Evolutionary conservation across 2,797 vertebrate genomes (phyloP), one percentile per base, ranked within the genome.

Genomic region (Pteropus rufus): DNA sequence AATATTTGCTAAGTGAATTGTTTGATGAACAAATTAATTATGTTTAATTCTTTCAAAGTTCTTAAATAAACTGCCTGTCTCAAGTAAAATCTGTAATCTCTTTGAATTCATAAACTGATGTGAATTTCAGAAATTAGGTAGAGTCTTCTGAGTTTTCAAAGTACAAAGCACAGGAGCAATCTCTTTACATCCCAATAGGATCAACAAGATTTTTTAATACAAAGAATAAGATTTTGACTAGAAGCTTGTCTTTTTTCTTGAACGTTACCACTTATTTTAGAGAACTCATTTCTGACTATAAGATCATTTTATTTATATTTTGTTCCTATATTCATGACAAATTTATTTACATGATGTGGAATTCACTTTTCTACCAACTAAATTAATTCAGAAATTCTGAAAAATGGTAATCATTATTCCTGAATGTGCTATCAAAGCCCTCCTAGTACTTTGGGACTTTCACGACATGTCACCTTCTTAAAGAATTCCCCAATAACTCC

Each of bases 1-100:
- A 64, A 39, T 96, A 94, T 41, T 86, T 89, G n/a, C 16, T 92
- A 80, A 92, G 64, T 93, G 24, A 87, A 44, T 31, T 92, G 44
- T 56, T 86, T 83, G 56, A 46, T 79, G 52, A 85, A 21, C 39
- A 89, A 79, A 95, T 95, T 36, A 89, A 39, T 70, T 60, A 41
- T 36, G 56, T 3, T 80, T 89, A 79, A 64, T 44, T 58, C 9
- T 36, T 75, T 84, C 26, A 46, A 3, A 54, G 34, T 58, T 89
- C 41, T 46, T 12, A 86, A 86, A 84, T 9, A 14, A 83, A 49
- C 1, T 56, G 69, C 21, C 1, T 58, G 73, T 7, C 18, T 86
- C n/a, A 69, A 91, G 34, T 56, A 67, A 89, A 85, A 73, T 89
- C 24, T 64, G 11, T 0, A 15, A 46, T 85, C 52, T 49, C 15